Base-by-base conservation (phyloP, 2,113 vertebrate genomes). In the Panthera tigris region DNA sequence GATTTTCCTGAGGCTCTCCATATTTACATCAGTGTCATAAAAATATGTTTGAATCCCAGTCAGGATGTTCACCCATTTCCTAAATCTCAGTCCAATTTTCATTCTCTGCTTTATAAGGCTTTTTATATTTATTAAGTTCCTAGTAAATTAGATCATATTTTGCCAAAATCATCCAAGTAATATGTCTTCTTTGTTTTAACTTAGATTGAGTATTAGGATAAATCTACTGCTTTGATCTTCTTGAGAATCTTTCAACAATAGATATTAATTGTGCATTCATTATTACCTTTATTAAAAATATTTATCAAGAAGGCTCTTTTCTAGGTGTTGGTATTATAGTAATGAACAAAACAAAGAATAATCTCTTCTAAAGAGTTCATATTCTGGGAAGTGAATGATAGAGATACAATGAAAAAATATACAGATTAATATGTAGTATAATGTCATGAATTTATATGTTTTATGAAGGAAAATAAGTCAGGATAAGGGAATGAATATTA, bases 41-140 rank as follows among this genome's bases (percentile, higher is more conserved):
- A 73, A 79, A 50, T 19, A 87, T 90, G 4, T 85, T 66, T 94
- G 74, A 94, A 88, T 91, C 31, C 45, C 33, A 66, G 45, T 89
- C 65, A 80, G 36, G 33, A 61, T 85, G 29, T 74, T 94, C 71
- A 89, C 63, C 21, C 16, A 25, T 92, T 97, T 94, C 84, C 79
- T 73, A 94, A 94, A 89, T 86, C 93, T 95, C 55, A 57, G 33
- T 80, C 76, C 83, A 85, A 10, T 86, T 81, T 96, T 81, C 33
- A 88, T 83, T 93, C 36, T 94, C n/a, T 78, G 18, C 63, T 3
- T 61, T 74, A 68, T 57, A 73, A 85, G 85, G 14, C 5, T 85
- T 85, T 89, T 85, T 89, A 21, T 80, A 92, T 81, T 91, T 91
- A n/a, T 78, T 89, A 86, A 81, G 86, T 89, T 81, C 13, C 84